These are phyloP conservation scores for Apus apus DNA, from an alignment of 2,113 vertebrate genomes.

Conservation along the genomic window DNA sequence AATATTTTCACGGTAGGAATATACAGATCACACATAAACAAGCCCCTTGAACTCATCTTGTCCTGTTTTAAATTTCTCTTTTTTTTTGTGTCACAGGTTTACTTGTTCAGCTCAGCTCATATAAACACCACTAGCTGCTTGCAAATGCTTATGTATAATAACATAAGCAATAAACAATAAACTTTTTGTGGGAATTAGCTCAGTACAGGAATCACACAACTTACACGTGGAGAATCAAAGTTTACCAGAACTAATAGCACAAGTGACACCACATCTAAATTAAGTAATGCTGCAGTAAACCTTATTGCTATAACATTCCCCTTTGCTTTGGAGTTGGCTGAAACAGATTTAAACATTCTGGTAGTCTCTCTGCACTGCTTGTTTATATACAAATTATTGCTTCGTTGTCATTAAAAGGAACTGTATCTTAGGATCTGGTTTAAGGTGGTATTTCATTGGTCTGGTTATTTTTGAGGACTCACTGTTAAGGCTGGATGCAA, in stretches of 20 bases:
- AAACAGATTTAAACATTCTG: background rate
- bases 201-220: background rate
- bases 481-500: background rate
- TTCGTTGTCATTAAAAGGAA: background rate
- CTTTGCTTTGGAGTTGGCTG: background rate
- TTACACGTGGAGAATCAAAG: background rate
- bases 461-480: background rate
- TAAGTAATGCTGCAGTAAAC: background rate
- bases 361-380: background rate
- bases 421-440: background rate
- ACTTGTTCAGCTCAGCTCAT: background rate
- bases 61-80: background rate
- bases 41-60: background rate
- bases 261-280: background rate
- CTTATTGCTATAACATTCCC: background rate
- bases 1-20: background rate
- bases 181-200: background rate
- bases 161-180: background rate
- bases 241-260: background rate
- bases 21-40: background rate
- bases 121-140: background rate
- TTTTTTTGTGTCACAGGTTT: background rate
- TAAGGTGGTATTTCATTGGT: background rate
- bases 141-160: background rate
- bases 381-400: background rate